Evolutionary conservation across 1,140 invertebrate species (phyloP).

Genomic region (Harpegnathos saltator): DNA sequence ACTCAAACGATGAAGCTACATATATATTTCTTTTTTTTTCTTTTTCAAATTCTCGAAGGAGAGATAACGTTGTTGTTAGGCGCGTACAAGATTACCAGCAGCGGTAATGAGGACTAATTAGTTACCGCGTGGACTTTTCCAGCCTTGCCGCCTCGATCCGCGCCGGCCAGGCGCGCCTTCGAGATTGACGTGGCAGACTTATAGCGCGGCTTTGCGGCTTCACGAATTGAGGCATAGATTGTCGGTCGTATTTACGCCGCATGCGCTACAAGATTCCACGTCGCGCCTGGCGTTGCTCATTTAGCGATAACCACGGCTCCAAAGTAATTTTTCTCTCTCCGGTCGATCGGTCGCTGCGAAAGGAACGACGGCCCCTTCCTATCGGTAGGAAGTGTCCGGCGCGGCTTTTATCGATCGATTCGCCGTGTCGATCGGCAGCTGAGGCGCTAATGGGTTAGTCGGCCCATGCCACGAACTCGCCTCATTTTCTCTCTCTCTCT

Average conservation of each 20-base stretch:
- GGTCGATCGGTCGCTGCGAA: conserved; percentile 21
- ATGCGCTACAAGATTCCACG: conserved; percentile 33
- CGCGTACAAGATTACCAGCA: background rate
- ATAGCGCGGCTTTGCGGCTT: background rate
- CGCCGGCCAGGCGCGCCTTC: too few relatives aligned
- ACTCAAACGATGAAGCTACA: conserved; percentile 13
- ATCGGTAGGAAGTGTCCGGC: conserved; percentile 58
- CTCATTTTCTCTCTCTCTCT: too few relatives aligned
- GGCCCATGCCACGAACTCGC: conserved; percentile 51
- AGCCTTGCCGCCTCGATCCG: too few relatives aligned
- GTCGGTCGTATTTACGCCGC: conserved; percentile 25
- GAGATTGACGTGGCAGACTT: too few relatives aligned
- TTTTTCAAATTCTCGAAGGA: background rate
- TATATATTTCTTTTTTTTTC: too few relatives aligned
- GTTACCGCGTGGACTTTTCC: background rate
- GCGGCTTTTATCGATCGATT: conserved; percentile 74
- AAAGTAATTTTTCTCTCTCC: conserved; percentile 44
- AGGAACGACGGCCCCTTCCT: conserved; percentile 44
- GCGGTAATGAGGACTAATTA: background rate
- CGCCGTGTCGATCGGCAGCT: conserved; percentile 71
- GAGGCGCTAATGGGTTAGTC: conserved; percentile 75
- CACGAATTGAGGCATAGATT: conserved; percentile 6
- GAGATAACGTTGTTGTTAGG: background rate
- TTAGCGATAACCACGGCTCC: conserved; percentile 43
- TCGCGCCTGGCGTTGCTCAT: conserved; percentile 33